Base-by-base conservation (phyloP, 2,113 vertebrate genomes). In the Synchiropus splendidus region DNA sequence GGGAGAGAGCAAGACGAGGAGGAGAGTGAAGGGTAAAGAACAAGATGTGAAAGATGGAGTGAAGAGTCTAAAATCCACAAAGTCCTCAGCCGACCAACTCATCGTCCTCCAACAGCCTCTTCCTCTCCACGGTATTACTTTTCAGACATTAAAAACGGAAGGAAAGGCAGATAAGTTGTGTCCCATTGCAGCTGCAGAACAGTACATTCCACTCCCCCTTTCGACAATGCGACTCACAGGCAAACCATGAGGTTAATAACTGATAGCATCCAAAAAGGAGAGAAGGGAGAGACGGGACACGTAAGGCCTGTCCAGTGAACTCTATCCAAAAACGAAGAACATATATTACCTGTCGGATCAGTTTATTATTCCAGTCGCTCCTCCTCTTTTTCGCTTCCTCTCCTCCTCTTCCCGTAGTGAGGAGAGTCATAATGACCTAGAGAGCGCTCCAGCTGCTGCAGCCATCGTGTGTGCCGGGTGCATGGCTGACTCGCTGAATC, bases 381-480 rank as follows among this genome's bases (percentile, higher is more conserved):
- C 69, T 81, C 78, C 75, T 72, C 68, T 72, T 65, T 49, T 66
- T 52, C 58, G 21, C 59, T 64, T 55, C 55, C 72, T 68, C 81
- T 61, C 72, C 77, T 82, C 80, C 78, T 55, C 74, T 80, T 83
- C 79, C 79, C 78, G 80, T 77, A 84, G 64, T 70, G 75, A 85
- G 77, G 81, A 85, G 81, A 87, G 85, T 88, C 79, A 81, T 80
- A 87, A 80, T 90, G 89, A 90, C 89, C 89, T 90, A 85, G 80
- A 89, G 82, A 85, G 84, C 85, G 76, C 83, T 87, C 85, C 86
- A 87, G 73, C 88, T 87, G 88, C 87, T 88, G 89, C 89, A 92
- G 90, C 90, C 90, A 87, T 88, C 82, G 86, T 73, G 77, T 80
- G 75, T 69, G 80, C 70, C 75, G 82, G 81, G 82, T 77, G 84